These are phyloP conservation scores for Hydrotaea cyrtoneurina DNA, from an alignment of 2,888 invertebrate species.

Conservation along the genomic window DNA sequence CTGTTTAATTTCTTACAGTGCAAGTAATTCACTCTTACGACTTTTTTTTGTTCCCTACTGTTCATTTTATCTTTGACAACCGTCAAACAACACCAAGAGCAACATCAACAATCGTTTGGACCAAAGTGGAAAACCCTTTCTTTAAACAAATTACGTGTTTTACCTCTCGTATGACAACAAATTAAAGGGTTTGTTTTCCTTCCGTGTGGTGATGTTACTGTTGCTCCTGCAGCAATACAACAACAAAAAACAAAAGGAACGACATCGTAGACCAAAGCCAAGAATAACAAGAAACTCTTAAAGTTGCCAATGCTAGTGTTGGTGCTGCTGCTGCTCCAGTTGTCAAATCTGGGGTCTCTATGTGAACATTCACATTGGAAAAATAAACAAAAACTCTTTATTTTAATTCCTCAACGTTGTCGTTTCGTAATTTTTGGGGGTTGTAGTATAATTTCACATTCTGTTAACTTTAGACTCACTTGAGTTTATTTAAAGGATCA, in stretches of 20 bases:
- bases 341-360: conserved; percentile 1
- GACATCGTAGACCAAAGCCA: background rate
- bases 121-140: conserved; percentile 24
- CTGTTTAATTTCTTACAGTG: too few relatives aligned
- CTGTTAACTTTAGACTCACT: conserved; percentile 38
- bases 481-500: background rate
- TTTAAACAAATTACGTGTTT: conserved; percentile 50
- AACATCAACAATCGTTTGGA: conserved; percentile 9
- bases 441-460: conserved; percentile 43
- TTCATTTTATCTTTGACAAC: too few relatives aligned
- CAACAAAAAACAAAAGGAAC: background rate
- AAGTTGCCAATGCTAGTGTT: background rate
- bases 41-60: too few relatives aligned
- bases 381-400: background rate
- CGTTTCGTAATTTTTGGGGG: conserved; percentile 34
- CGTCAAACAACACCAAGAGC: background rate
- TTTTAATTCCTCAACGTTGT: conserved; percentile 41
- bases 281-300: conserved; percentile 9
- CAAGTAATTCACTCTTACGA: too few relatives aligned
- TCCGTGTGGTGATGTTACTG: conserved; percentile 14
- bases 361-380: conserved; percentile 1
- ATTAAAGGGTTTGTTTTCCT: conserved; percentile 42
- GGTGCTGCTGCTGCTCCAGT: background rate
- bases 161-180: conserved; percentile 44
- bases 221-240: background rate